A percentile compares a stretch with the other conserved stretches of the same genome.
Conservation (phyloP, 2,797 vertebrate species). For the Podargus strigoides region DNA sequence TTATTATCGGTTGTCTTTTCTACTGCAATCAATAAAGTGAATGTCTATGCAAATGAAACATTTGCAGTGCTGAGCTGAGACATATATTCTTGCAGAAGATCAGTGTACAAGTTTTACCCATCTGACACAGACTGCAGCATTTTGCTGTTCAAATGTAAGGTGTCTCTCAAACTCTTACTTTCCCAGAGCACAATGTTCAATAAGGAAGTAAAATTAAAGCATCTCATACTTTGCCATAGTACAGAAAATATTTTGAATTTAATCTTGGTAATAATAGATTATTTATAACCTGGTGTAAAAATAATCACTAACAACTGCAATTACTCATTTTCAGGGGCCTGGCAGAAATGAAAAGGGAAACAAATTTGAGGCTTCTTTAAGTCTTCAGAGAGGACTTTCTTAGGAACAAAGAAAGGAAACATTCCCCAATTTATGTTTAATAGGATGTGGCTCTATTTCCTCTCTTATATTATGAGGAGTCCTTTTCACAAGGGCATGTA, state of each 20-base stretch:
- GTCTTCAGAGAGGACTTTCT: not conserved
- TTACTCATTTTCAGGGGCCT: not conserved
- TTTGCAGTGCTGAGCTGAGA: not conserved
- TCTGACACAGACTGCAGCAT: not conserved
- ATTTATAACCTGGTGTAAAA: not conserved
- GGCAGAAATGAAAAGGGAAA: not conserved
- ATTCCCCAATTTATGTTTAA: not conserved
- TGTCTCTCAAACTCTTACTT: not conserved
- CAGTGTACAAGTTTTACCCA: not conserved
- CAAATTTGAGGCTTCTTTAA: not conserved
- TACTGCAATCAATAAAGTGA: not conserved
- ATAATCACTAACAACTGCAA: not conserved
- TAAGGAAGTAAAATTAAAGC: not conserved
- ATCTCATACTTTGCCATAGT: not conserved
- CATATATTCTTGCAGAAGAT: not conserved
- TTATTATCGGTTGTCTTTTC: slow-evolving; percentile 7
- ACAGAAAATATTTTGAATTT: not conserved
- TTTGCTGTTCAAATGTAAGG: not conserved
- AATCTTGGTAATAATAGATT: not conserved
- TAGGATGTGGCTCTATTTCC: not conserved
- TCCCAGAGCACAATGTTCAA: not conserved
- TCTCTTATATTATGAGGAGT: not conserved
- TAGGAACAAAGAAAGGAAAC: slow-evolving; percentile 6
- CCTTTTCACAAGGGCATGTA: too few relatives aligned
- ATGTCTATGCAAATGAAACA: slow-evolving; percentile 6